Base-by-base conservation (phyloP, 92 coral and sea anemone genomes). In the Porites rus region DNA sequence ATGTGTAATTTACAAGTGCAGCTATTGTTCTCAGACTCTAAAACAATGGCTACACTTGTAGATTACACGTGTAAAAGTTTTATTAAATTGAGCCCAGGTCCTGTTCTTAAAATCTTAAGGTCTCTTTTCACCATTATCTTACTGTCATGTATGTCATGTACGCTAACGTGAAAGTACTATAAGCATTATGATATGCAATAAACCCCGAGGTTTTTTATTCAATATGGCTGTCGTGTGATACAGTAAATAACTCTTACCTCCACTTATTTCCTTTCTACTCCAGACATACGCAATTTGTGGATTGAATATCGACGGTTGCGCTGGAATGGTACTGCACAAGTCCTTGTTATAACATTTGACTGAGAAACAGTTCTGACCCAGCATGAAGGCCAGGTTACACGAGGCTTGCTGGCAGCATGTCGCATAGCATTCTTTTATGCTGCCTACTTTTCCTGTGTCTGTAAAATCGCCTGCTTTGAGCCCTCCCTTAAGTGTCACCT, bases 401-500 rank as follows among this genome's bases (percentile, higher is more conserved):
- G 95, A 90, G 28, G 90, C 78, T 56, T 93, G 98, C 72, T 93
- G 91, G 24, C 99, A 97, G 77, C 99, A 97, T 67, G 91, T 87
- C 77, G 92, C 93, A 86, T 97, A 97, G 65, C 99, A 97, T 78
- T 97, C 99, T n/a, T 91, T 91, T 46, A 97, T 91, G 60, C 92
- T 93, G 22, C 98, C 98, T 46, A 95, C 99, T 86, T 97, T 97
- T 1, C 99, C 99, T 17, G 97, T 96, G 79, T 97, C 99, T 2
- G 99, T 97, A 74, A 97, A 97, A 60, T 97, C 99, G 1, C 99
- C 99, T 3, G 99, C 97, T 25, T 97, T 97, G 20, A 97, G 96
- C 9, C 99, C 99, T 43, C 99, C 99, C 77, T 97, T 97, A 25
- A 97, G 87, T 5, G 99, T 97, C 0, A 97, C 99, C 80, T 97